A percentile compares a stretch with the other conserved stretches of the same genome.
phyloP scores from a whole-genome alignment of 2,113 vertebrate genomes.

The Accipiter cooperii region DNA sequence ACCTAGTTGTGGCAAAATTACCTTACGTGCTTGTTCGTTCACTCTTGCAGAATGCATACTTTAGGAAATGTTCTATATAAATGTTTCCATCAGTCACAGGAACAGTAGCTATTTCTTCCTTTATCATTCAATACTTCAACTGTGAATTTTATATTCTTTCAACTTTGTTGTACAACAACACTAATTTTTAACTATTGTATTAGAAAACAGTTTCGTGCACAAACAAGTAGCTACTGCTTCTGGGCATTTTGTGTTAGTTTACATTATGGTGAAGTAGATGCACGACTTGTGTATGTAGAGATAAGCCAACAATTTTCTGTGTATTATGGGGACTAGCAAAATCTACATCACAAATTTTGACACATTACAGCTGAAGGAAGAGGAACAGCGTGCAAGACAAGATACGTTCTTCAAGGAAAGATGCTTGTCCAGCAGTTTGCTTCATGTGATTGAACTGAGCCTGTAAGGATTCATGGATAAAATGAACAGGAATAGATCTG shows the following conservation, averaged over 20 bases:
- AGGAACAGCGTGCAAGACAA: slow-evolving; percentile 84
- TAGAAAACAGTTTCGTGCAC: background rate
- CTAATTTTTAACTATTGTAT: background rate
- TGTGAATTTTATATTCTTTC: background rate
- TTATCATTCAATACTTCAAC: background rate
- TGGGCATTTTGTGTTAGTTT: slow-evolving; percentile 63
- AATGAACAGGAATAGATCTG: slow-evolving; percentile 87
- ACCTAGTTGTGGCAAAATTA: slow-evolving; percentile 16
- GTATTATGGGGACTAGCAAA: slow-evolving; percentile 91
- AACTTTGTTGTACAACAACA: slow-evolving; percentile 6
- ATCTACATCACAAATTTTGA: slow-evolving; percentile 99
- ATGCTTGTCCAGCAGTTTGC: slow-evolving; percentile 83
- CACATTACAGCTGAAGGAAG: slow-evolving; percentile 99
- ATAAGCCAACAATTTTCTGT: slow-evolving; percentile 78
- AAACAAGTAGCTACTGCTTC: slow-evolving; percentile 67
- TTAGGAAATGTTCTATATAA: slow-evolving; percentile 50
- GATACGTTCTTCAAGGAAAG: slow-evolving; percentile 79
- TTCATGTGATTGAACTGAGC: slow-evolving; percentile 86
- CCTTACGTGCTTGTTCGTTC: slow-evolving; percentile 33
- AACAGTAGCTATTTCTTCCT: slow-evolving; percentile 65
- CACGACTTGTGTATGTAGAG: slow-evolving; percentile 76
- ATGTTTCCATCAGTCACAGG: slow-evolving; percentile 55
- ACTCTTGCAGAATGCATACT: slow-evolving; percentile 58
- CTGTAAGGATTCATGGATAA: slow-evolving; percentile 85
- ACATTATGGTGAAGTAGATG: slow-evolving; percentile 69